A percentile compares a stretch with the other conserved stretches of the same genome.
Evolutionary conservation across 2,888 invertebrate genomes (phyloP).

Genomic region (Callinectes sapidus): DNA sequence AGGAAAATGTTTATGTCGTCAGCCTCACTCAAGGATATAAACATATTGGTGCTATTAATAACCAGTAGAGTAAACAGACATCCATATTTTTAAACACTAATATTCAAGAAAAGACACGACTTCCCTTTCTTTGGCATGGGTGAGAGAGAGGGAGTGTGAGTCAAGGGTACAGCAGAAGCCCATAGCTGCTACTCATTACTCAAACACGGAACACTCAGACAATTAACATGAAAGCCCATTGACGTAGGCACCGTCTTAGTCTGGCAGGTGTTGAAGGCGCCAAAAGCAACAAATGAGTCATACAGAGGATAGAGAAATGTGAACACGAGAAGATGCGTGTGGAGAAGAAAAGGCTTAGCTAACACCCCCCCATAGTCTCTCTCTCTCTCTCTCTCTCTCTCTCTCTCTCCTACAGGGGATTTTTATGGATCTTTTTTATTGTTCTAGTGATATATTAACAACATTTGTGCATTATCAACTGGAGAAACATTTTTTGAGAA

Average conservation of each 20-base stretch:
- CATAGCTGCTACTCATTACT: not conserved
- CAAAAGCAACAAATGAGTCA: not conserved
- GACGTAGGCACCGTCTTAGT: not conserved
- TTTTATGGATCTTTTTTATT: too few species aligned
- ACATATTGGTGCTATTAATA: too few species aligned
- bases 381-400: conserved; percentile 12
- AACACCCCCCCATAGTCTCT: not conserved
- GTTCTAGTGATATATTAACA: too few species aligned
- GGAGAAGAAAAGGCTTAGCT: not conserved
- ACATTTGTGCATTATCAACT: too few species aligned
- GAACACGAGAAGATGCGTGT: too few species aligned
- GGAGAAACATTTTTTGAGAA: too few species aligned
- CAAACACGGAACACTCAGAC: not conserved
- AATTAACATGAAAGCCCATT: not conserved
- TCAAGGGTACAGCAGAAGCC: not conserved
- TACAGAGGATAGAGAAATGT: not conserved
- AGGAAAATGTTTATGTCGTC: too few species aligned
- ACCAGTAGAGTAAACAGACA: too few species aligned
- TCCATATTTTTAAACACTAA: too few species aligned
- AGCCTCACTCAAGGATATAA: too few species aligned
- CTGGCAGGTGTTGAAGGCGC: not conserved
- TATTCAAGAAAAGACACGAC: too few species aligned
- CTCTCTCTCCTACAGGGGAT: not conserved
- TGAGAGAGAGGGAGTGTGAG: not conserved
- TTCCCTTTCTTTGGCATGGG: not conserved